Base-by-base conservation (phyloP, 2,113 vertebrate genomes). In the Formicarius rufipectus region DNA sequence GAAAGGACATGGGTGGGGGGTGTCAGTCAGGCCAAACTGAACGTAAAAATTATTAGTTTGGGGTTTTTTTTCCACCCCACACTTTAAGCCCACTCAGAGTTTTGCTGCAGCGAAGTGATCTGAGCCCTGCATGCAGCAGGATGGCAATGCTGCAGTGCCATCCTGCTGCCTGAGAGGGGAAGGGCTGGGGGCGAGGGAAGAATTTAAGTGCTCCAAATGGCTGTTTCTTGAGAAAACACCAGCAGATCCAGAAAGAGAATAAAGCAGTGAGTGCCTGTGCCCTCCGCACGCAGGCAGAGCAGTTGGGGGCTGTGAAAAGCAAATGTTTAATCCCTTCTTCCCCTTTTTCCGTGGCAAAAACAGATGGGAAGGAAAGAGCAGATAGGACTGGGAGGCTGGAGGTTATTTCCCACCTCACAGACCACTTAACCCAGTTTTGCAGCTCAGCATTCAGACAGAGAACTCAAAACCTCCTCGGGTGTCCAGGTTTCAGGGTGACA, bases 81-180 rank as follows among this genome's bases (percentile, higher is more conserved):
- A 20, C 7, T 9, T 50, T 3, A 33, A 45, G 59, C 2, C 24
- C 44, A 2, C 6, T 0, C 1, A 1, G 17, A 30, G 66, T 13
- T 82, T 23, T 35, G 39, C 44, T 6, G 5, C 50, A 40, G 69
- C 6, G 2, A 1, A 63, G 30, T 2, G 16, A 75, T n/a, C 73
- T 1, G 1, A 42, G 59, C 14, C 5, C 8, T 4, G 40, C 18
- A 4, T 0, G 2, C n/a, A 64, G 39, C n/a, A n/a, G n/a, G n/a
- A n/a, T n/a, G n/a, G n/a, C n/a, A n/a, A n/a, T n/a, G n/a, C n/a
- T 9, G 27, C 40, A 25, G 66, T 10, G 14, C 59, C 15, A 24
- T 2, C 10, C 37, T 5, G 5, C 66, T 75, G 73, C 68, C 44
- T 6, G 4, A 0, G 0, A 67, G 10, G 44, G 63, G 9, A 35